Evolutionary conservation across 1,140 invertebrate species (phyloP), one percentile per base, ranked within the genome.

Genomic region (Drosophila sp.): DNA sequence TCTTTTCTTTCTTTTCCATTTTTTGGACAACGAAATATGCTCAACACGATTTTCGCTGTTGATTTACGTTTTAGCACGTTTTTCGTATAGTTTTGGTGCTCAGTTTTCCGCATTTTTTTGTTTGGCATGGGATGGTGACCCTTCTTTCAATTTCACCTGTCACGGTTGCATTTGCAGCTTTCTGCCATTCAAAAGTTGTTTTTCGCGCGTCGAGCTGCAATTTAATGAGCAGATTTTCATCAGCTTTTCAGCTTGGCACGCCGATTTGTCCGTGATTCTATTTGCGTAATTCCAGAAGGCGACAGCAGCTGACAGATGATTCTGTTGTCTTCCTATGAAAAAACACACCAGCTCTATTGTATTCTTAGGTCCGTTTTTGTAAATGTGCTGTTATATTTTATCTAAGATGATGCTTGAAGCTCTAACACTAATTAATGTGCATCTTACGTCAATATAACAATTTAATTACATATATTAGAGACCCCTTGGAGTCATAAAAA

Each of bases 11-110:
- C 40, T 64, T 43, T 76, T 78, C 51, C 40, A 58, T 62, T 70
- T 73, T 77, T 72, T 64, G 40, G 66, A 66, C 69, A 77, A 69
- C 62, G 74, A 80, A 89, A 83, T 89, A 89, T 80, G 72, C 76
- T 83, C 79, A 89, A 87, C 83, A 87, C 83, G 83, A 83, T 80
- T 89, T 89, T 79, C 72, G 76, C 76, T 87, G 83, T 89, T 89
- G 83, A 89, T 89, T 89, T 89, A 89, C 83, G 84, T 89, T 89
- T 89, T 89, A 83, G 79, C 82, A 89, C 83, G 83, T 89, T 89
- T 89, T 83, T 67, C 83, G 67, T 82, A 61, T 78, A 82, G 75
- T 76, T 78, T 32, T 74, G 70, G 76, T 36, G 9, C 53, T 63
- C 43, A 51, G 41, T 72, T 65, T 62, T 40, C 13, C 21, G 14